Percentiles rank a stretch among this genome's conserved stretches.
These are phyloP conservation scores for Plusia festucae DNA, from an alignment of 2,888 invertebrate genomes.

Conservation along the genomic window DNA sequence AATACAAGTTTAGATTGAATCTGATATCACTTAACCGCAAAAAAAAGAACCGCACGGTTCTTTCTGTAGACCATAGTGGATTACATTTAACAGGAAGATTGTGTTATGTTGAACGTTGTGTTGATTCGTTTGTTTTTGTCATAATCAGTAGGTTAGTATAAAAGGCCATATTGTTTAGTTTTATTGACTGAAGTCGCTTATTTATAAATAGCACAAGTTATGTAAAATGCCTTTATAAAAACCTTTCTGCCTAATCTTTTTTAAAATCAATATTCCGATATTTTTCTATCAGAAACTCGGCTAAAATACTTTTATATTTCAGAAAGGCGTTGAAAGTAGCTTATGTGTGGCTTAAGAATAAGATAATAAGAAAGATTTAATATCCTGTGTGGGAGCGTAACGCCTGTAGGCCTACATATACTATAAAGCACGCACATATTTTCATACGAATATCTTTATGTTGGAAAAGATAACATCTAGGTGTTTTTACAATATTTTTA, in stretches of 20 bases:
- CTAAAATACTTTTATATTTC: slow-evolving; percentile 40
- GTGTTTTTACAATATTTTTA: background rate
- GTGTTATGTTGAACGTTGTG: no score
- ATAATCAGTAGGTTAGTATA: no score
- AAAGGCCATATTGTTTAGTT: no score
- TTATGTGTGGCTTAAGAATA: slow-evolving; percentile 41
- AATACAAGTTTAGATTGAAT: slow-evolving; percentile 27
- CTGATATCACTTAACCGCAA: slow-evolving; percentile 23
- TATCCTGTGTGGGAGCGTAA: slow-evolving; percentile 47
- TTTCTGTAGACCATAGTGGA: slow-evolving; percentile 22
- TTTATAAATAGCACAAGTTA: background rate
- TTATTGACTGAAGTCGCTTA: no score
- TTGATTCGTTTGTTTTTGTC: no score
- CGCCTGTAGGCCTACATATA: slow-evolving; percentile 20
- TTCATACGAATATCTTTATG: slow-evolving; percentile 14
- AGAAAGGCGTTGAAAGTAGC: slow-evolving; percentile 34
- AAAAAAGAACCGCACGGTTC: no score
- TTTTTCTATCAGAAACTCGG: slow-evolving; percentile 20
- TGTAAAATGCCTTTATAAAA: background rate
- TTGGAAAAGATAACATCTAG: background rate
- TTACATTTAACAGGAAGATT: slow-evolving; percentile 3
- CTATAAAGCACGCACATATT: slow-evolving; percentile 22
- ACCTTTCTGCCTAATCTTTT: background rate
- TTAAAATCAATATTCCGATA: slow-evolving; percentile 3
- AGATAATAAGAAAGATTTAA: slow-evolving; percentile 54